A percentile compares a stretch with the other conserved stretches of the same genome.
These are phyloP conservation scores for Drosophila ananassae DNA, from an alignment of 1,140 invertebrate genomes.

Conservation along the genomic window DNA sequence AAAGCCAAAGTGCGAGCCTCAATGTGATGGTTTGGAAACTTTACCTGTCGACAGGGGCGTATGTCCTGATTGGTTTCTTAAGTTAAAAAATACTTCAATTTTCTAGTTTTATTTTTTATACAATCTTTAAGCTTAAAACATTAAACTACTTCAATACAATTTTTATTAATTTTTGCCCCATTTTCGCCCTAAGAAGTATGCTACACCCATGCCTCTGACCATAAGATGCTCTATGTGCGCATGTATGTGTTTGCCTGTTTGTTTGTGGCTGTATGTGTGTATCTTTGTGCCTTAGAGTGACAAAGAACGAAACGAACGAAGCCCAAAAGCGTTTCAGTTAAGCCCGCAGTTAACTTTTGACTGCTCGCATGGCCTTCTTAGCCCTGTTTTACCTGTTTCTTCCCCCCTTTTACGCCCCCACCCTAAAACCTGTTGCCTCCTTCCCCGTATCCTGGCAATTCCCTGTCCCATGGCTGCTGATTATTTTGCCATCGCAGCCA, in stretches of 20 bases:
- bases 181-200: background rate
- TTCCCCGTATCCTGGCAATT: background rate
- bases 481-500: constrained; percentile 69
- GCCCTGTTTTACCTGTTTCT: constrained; percentile 15
- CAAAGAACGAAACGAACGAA: constrained; percentile 24
- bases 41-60: constrained; percentile 45
- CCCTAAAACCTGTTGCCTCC: constrained; percentile 19
- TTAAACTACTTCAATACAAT: no score
- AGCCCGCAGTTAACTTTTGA: constrained; percentile 68
- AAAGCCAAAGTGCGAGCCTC: constrained; percentile 37
- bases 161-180: background rate
- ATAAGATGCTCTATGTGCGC: background rate
- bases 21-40: constrained; percentile 51
- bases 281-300: constrained; percentile 13
- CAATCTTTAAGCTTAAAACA: background rate
- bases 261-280: constrained; percentile 19
- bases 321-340: constrained; percentile 44
- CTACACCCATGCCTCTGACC: constrained; percentile 4
- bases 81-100: background rate
- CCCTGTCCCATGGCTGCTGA: constrained; percentile 52
- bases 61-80: background rate
- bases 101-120: background rate
- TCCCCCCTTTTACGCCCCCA: constrained; percentile 1
- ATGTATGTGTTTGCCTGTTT: constrained; percentile 6
- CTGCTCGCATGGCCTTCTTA: constrained; percentile 42